Conservation (phyloP, 2,113 vertebrate genomes). For the Eclectus roratus region DNA sequence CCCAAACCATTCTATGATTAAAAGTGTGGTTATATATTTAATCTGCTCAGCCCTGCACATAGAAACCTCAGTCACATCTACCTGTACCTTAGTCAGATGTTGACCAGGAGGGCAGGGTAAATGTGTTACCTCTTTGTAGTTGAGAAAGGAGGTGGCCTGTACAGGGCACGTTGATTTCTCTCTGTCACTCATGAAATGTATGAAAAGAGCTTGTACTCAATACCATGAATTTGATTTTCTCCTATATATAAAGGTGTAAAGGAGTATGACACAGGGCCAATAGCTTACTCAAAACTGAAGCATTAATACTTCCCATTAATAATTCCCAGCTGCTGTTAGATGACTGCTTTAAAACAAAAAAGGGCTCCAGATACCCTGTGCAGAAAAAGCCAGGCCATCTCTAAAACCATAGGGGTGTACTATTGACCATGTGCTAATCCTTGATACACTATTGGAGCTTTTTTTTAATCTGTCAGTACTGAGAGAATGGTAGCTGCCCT, state of each 20-base stretch:
- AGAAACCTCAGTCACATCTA: neutral
- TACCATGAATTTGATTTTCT: neutral
- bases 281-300: neutral
- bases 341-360: neutral
- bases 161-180: neutral
- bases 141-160: neutral
- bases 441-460: neutral
- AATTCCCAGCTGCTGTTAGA: neutral
- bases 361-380: neutral
- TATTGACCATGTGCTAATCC: neutral
- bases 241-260: neutral
- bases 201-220: neutral
- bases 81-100: neutral
- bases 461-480: neutral
- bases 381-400: neutral
- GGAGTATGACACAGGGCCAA: neutral
- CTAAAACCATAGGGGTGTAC: accelerated
- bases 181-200: neutral
- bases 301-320: neutral
- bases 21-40: neutral
- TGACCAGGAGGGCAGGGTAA: neutral
- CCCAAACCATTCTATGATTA: neutral
- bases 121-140: neutral
- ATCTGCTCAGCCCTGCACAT: neutral
- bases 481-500: neutral